Conservation (phyloP, 2,888 invertebrate genomes). For the Drosophila melanosoma region DNA sequence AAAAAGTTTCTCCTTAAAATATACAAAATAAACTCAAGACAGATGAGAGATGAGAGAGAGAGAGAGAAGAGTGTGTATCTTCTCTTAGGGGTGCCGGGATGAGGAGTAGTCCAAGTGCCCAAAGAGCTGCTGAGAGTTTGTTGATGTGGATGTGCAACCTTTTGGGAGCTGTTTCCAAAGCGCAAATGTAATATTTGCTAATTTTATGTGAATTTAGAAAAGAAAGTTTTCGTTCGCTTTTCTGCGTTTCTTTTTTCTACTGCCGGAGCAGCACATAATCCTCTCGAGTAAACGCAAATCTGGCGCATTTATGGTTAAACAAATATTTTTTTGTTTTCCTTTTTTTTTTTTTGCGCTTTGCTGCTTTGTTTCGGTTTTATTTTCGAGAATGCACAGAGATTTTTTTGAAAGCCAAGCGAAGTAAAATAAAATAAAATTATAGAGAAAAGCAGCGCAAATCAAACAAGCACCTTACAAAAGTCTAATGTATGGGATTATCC, state of each 20-base stretch:
- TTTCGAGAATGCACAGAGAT: slow-evolving; percentile 63
- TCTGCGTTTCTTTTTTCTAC: slow-evolving; percentile 4
- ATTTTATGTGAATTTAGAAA: slow-evolving; percentile 77
- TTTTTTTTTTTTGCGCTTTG: slow-evolving; percentile 30
- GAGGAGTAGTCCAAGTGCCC: slow-evolving; percentile 38
- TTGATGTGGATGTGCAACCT: slow-evolving; percentile 63
- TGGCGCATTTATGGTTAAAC: slow-evolving; percentile 77
- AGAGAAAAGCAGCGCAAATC: slow-evolving; percentile 48
- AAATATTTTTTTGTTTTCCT: slow-evolving; percentile 49
- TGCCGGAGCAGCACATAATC: slow-evolving; percentile 56
- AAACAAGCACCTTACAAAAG: slow-evolving; percentile 70
- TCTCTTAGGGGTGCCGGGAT: background rate
- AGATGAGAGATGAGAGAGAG: background rate
- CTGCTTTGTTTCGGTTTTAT: slow-evolving; percentile 1
- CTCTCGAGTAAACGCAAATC: slow-evolving; percentile 77
- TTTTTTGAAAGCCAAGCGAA: slow-evolving; percentile 21
- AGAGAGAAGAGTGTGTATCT: background rate
- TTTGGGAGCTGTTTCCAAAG: slow-evolving; percentile 70
- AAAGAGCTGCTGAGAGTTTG: slow-evolving; percentile 50
- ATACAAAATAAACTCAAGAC: slow-evolving; percentile 76
- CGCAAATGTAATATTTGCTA: slow-evolving; percentile 81
- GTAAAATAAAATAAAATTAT: slow-evolving; percentile 25
- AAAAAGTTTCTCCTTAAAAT: slow-evolving; percentile 79
- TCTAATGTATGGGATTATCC: slow-evolving; percentile 79
- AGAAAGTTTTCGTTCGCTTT: slow-evolving; percentile 69